Evolutionary conservation across 2,888 invertebrate genomes (phyloP).

Genomic region (Lithophane socia): DNA sequence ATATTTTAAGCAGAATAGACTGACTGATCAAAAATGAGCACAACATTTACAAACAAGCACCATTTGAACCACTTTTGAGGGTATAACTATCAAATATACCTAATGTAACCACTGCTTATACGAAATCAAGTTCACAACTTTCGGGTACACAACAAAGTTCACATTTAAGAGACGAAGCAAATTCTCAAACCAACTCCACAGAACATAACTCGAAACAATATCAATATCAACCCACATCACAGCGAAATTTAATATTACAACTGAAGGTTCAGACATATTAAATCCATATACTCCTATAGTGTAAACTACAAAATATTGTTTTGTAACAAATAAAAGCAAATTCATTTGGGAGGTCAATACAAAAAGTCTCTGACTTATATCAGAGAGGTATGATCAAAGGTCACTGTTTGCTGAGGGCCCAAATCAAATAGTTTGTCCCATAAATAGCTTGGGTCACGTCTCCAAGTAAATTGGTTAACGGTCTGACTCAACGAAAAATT

Average conservation of each 20-base stretch:
- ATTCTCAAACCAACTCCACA: slow-evolving; percentile 10
- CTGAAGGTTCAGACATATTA: slow-evolving; percentile 21
- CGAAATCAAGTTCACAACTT: slow-evolving; percentile 12
- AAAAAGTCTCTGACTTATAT: slow-evolving; percentile 66
- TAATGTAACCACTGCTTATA: background rate
- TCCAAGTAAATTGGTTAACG: slow-evolving; percentile 70
- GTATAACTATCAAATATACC: background rate
- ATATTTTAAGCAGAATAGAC: background rate
- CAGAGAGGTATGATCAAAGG: slow-evolving; percentile 67
- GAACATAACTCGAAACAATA: slow-evolving; percentile 26
- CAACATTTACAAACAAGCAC: background rate
- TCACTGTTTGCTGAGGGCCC: slow-evolving; percentile 66
- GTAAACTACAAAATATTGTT: slow-evolving; percentile 60
- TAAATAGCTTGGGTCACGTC: slow-evolving; percentile 70
- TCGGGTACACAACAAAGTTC: slow-evolving; percentile 22
- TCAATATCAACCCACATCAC: slow-evolving; percentile 35
- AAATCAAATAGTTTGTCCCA: slow-evolving; percentile 72
- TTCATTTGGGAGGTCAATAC: slow-evolving; percentile 66
- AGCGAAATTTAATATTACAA: slow-evolving; percentile 38
- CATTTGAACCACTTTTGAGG: background rate
- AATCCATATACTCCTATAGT: slow-evolving; percentile 28
- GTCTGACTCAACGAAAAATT: slow-evolving; percentile 67
- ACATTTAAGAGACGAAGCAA: slow-evolving; percentile 38
- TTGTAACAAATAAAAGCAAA: slow-evolving; percentile 64
- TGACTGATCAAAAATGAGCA: background rate